phyloP scores from a whole-genome alignment of 2,113 vertebrate species.

The Calonectris borealis region DNA sequence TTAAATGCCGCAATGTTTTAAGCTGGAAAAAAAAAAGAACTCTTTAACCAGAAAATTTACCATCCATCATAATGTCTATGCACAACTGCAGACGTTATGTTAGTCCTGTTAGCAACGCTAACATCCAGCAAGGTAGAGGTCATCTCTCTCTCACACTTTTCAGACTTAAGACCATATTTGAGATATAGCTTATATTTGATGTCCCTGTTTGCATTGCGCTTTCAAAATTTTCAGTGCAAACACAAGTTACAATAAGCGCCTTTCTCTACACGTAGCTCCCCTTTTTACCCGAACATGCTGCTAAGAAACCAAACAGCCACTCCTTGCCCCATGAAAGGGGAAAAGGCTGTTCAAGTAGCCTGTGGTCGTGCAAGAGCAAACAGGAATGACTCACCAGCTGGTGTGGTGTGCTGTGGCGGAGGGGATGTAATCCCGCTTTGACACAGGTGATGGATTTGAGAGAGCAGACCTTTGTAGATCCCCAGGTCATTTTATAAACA shows the following conservation, averaged over 20 bases:
- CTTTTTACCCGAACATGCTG: not conserved
- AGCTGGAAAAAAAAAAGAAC: not conserved
- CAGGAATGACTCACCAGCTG: slow-evolving; percentile 21
- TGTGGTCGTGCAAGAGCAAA: slow-evolving; percentile 22
- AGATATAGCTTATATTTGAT: slow-evolving; percentile 30
- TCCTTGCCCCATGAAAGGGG: slow-evolving; percentile 34
- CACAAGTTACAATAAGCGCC: slow-evolving; percentile 29
- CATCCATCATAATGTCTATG: not conserved
- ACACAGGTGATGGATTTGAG: slow-evolving; percentile 18
- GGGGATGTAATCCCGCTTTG: not conserved
- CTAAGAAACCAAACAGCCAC: slow-evolving; percentile 26
- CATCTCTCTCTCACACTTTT: slow-evolving; percentile 37
- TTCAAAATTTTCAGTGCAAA: slow-evolving; percentile 66
- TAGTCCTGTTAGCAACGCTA: not conserved
- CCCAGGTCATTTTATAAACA: not conserved
- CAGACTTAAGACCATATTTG: slow-evolving; percentile 11
- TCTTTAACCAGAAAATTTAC: not conserved
- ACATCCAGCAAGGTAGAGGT: slow-evolving; percentile 6
- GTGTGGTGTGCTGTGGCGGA: not conserved
- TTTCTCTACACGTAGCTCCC: not conserved
- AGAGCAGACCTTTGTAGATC: not conserved
- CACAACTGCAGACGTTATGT: not conserved
- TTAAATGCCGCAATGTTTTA: not conserved
- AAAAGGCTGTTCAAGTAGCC: not conserved
- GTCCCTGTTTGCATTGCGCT: slow-evolving; percentile 46